Conservation (phyloP, 2,797 vertebrate genomes). For the Oreonectes daqikongensis region DNA sequence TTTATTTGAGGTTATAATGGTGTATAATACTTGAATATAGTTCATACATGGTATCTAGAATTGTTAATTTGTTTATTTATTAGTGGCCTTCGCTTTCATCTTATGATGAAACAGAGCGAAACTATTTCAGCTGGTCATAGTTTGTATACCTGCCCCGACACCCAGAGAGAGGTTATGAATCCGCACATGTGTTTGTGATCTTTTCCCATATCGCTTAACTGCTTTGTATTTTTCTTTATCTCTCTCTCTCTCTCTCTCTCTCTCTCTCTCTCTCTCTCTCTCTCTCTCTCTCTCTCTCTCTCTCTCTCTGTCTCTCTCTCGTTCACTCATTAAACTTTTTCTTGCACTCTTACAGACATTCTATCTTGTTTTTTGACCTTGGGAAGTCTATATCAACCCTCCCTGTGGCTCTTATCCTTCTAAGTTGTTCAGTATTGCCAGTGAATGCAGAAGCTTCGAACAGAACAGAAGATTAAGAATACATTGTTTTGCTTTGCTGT, state of each 20-base stretch:
- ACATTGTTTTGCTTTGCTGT: not conserved
- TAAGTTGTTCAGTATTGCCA: constrained; percentile 53
- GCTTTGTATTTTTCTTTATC: not conserved
- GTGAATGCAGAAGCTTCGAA: not conserved
- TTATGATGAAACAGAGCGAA: constrained; percentile 14
- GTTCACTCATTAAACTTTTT: constrained; percentile 28
- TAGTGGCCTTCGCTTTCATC: not conserved
- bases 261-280: not conserved
- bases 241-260: not conserved
- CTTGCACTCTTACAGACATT: constrained; percentile 45
- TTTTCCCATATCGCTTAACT: not conserved
- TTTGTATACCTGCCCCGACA: not conserved
- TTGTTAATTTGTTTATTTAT: not conserved
- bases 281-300: not conserved
- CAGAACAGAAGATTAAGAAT: no score
- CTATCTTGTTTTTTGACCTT: constrained; percentile 58
- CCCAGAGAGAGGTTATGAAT: not conserved
- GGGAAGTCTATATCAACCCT: constrained; percentile 49
- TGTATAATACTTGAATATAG: not conserved
- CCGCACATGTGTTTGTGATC: not conserved
- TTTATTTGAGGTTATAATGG: not conserved
- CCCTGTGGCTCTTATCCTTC: constrained; percentile 37
- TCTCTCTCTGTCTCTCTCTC: not conserved
- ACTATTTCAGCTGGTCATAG: not conserved
- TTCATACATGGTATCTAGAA: not conserved